Evolutionary conservation across 2,888 invertebrate genomes (phyloP), one percentile per base, ranked within the genome.

Genomic region (Sialis lutaria): DNA sequence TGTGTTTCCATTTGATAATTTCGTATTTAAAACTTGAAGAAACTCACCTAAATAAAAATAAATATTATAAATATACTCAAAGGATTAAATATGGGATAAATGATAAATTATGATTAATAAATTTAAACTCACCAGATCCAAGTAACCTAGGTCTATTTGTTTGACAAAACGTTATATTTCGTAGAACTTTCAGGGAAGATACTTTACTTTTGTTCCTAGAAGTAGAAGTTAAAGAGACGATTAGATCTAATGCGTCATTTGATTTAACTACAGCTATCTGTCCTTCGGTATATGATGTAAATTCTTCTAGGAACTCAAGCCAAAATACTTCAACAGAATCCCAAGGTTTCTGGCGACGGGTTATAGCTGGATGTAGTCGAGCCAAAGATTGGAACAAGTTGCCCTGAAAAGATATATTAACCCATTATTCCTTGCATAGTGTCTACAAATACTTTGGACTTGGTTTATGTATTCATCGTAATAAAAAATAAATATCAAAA

Each of bases 151-250:
- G 62, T 47, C 72, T 63, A 53, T 74, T 76, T 1, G 65, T 57
- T 22, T 64, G 60, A 57, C 73, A 68, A 55, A 75, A 74, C 2
- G 73, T 60, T 22, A 75, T 58, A 59, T 77, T 76, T 50, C 74
- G 64, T 10, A 77, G 56, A 40, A 73, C 67, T 31, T 66, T 59
- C 49, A 74, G 57, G 6, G 74, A 68, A 34, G 62, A 56, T 49
- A 55, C 49, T 49, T 57, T 59, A 60, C 64, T 64, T 50, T 51
- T 48, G 9, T 43, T 30, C 49, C 57, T 59, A 6, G 55, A 50
- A 47, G 55, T 56, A 2, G 50, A 51, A 5, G 66, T 52, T 44
- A 64, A 53, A 6, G 57, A 51, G 50, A 65, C 57, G 7, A 67
- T 50, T n/a, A 67, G 50, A 22, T 67, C 64, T 9, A 67, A 54